Percentiles rank a stretch among this genome's conserved stretches.
Conservation (phyloP, 2,113 vertebrate species). For the Heterotis niloticus region DNA sequence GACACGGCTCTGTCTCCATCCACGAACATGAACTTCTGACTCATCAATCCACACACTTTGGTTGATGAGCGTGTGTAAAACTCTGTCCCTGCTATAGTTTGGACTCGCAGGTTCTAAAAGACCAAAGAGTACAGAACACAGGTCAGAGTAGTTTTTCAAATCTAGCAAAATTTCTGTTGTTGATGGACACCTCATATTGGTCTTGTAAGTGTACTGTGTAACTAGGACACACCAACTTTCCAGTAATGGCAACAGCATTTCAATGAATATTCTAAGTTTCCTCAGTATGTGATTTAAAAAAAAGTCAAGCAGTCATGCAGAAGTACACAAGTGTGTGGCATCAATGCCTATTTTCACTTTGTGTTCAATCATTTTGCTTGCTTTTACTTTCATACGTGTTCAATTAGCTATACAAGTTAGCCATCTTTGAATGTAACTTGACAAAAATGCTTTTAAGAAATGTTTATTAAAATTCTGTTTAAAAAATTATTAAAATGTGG, state of each 20-base stretch:
- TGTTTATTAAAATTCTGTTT: too few species aligned
- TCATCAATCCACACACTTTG: slow-evolving; percentile 78
- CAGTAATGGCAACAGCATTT: background rate
- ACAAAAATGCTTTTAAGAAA: too few species aligned
- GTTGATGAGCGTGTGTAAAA: slow-evolving; percentile 83
- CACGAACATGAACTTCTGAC: slow-evolving; percentile 91
- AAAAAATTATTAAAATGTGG: too few species aligned
- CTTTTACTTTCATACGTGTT: background rate
- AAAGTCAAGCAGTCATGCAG: background rate
- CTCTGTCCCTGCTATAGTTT: slow-evolving; percentile 76
- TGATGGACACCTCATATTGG: background rate
- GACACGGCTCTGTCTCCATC: slow-evolving; percentile 88
- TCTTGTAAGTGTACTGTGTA: background rate
- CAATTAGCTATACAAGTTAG: background rate
- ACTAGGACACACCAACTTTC: background rate
- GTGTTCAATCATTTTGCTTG: too few species aligned
- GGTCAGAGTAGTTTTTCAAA: background rate
- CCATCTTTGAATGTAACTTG: too few species aligned
- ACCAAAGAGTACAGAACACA: slow-evolving; percentile 18
- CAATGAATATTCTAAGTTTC: background rate
- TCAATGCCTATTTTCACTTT: background rate
- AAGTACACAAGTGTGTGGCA: background rate
- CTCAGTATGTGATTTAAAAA: background rate
- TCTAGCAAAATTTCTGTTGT: background rate
- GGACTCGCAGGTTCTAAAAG: slow-evolving; percentile 82